These are phyloP conservation scores for Podarcis muralis DNA, from an alignment of 2,113 vertebrate species.

Conservation along the genomic window DNA sequence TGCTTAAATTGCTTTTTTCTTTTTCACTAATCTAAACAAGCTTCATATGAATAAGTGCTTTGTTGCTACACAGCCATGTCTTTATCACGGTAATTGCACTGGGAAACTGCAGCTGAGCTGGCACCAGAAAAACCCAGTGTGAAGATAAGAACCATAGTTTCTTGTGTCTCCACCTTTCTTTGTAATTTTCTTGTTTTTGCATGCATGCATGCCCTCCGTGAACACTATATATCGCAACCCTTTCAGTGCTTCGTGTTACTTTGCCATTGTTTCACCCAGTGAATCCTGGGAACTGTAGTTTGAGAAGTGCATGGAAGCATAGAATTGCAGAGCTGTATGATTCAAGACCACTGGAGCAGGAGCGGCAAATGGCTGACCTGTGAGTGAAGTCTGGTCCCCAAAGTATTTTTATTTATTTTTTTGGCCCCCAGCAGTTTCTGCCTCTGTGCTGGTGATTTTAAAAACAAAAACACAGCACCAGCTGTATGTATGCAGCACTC, in stretches of 20 bases:
- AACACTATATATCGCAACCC: background rate
- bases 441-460: too few species aligned
- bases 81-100: background rate
- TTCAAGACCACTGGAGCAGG: background rate
- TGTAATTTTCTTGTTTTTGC: background rate
- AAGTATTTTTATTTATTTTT: too few species aligned
- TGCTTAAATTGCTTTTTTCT: background rate
- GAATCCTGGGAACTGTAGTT: too few species aligned
- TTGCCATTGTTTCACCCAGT: background rate
- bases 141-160: background rate
- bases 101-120: background rate
- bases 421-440: too few species aligned
- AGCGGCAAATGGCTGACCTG: background rate
- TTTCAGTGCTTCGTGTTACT: background rate
- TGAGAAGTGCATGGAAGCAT: background rate
- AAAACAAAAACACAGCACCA: too few species aligned
- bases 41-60: background rate
- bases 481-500: too few species aligned
- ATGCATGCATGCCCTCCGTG: background rate
- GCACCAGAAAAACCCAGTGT: background rate
- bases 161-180: background rate
- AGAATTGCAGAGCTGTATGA: background rate
- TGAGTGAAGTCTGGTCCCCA: too few species aligned
- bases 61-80: constrained; percentile 16
- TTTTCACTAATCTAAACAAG: background rate